phyloP scores from a whole-genome alignment of 2,113 vertebrate genomes.

The Balaeniceps rex region DNA sequence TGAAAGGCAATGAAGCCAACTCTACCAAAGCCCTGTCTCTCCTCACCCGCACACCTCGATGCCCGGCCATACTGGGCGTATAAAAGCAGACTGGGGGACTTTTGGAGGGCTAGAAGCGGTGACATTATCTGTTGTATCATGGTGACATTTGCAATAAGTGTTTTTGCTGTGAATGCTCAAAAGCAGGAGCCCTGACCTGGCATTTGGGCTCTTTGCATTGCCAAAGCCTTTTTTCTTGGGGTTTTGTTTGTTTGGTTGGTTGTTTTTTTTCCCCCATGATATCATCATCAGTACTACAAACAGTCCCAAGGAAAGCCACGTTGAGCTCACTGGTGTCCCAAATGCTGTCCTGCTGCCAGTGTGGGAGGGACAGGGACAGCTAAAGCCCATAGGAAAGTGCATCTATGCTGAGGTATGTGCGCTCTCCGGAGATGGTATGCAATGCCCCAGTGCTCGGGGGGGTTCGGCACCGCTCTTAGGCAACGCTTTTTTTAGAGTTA shows the following conservation, averaged over 20 bases:
- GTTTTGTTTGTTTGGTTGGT: neutral
- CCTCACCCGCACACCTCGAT: accelerated
- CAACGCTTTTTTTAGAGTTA: neutral
- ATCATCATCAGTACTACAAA: neutral
- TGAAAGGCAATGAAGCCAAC: neutral
- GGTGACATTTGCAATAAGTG: neutral
- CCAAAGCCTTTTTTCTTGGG: neutral
- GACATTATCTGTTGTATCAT: neutral
- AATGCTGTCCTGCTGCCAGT: neutral
- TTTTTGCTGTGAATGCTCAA: neutral
- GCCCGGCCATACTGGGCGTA: accelerated
- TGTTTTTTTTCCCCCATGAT: no score
- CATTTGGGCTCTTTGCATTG: neutral
- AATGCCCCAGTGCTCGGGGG: neutral
- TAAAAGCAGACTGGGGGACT: neutral
- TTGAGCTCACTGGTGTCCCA: neutral
- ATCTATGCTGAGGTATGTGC: neutral
- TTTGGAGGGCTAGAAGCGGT: neutral
- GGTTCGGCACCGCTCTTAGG: neutral
- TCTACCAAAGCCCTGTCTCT: neutral
- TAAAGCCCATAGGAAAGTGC: neutral
- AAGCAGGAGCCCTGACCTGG: neutral
- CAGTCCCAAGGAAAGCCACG: neutral
- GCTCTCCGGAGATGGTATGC: neutral
- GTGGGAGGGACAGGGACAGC: neutral